A percentile compares a stretch with the other conserved stretches of the same genome.
These are phyloP conservation scores for Emys orbicularis DNA, from an alignment of 2,797 vertebrate genomes.

Conservation along the genomic window DNA sequence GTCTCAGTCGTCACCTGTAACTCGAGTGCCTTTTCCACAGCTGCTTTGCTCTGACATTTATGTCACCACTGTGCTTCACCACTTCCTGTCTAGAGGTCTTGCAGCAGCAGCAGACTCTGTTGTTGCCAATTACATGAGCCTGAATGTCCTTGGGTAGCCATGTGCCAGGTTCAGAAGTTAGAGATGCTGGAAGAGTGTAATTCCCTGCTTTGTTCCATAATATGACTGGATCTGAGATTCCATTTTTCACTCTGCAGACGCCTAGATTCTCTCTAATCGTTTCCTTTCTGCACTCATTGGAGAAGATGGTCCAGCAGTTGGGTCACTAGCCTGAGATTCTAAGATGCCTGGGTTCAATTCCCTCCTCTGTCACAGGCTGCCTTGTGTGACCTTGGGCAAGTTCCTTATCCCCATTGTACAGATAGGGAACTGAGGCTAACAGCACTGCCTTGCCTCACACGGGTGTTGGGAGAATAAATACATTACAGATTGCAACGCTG, in stretches of 20 bases:
- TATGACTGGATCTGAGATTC: not conserved
- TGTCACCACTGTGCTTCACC: not conserved
- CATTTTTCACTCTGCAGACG: not conserved
- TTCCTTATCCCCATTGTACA: not conserved
- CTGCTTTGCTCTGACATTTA: not conserved
- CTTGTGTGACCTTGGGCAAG: not conserved
- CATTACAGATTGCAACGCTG: too few species aligned
- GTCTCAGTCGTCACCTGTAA: not conserved
- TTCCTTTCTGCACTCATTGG: too few species aligned
- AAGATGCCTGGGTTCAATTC: not conserved
- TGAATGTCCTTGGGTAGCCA: not conserved
- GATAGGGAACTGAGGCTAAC: not conserved
- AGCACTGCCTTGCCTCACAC: not conserved
- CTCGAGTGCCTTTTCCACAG: not conserved
- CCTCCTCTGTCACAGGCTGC: not conserved
- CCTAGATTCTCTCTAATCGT: not conserved
- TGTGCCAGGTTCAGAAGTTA: not conserved
- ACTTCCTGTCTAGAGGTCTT: not conserved
- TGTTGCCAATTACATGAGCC: not conserved
- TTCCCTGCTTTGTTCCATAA: not conserved
- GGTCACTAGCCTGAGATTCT: not conserved
- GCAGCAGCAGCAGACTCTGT: too few species aligned
- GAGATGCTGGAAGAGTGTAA: not conserved
- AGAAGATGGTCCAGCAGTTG: not conserved
- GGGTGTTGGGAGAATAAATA: not conserved